Conservation (phyloP, 1,140 invertebrate species). For the Caerostris darwini region DNA sequence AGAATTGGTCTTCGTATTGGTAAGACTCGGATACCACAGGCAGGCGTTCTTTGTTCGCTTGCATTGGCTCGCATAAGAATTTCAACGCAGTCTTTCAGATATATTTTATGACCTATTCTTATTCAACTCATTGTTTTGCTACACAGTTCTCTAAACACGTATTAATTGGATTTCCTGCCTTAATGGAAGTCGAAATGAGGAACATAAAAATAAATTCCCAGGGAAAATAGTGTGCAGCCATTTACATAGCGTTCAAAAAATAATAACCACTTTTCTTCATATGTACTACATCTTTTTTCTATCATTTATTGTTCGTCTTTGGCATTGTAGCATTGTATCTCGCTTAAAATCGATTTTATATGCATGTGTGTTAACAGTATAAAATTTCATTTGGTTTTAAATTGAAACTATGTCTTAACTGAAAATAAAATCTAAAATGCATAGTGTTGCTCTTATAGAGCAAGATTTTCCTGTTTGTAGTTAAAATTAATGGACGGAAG, state of each 20-base stretch:
- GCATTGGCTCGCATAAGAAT: neutral
- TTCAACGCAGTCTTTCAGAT: conserved; percentile 12
- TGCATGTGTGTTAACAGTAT: no score
- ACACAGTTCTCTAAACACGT: neutral
- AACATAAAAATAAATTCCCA: neutral
- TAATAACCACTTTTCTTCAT: neutral
- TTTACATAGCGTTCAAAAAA: neutral
- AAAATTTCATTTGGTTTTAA: no score
- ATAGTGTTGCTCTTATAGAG: no score
- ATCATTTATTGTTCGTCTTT: neutral
- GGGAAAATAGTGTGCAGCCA: neutral
- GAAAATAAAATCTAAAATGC: no score
- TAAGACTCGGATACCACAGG: neutral
- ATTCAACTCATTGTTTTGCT: neutral
- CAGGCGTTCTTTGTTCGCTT: neutral
- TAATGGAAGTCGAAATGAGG: neutral
- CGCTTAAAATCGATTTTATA: neutral
- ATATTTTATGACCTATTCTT: conserved; percentile 26
- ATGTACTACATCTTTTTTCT: neutral
- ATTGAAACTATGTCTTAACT: no score
- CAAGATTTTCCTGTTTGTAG: no score
- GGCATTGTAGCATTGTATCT: neutral
- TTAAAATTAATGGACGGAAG: no score
- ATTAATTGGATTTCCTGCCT: neutral
- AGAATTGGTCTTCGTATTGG: neutral